Evolutionary conservation across 2,797 vertebrate genomes (phyloP), one percentile per base, ranked within the genome.

Genomic region (Sebastes hubbsi): DNA sequence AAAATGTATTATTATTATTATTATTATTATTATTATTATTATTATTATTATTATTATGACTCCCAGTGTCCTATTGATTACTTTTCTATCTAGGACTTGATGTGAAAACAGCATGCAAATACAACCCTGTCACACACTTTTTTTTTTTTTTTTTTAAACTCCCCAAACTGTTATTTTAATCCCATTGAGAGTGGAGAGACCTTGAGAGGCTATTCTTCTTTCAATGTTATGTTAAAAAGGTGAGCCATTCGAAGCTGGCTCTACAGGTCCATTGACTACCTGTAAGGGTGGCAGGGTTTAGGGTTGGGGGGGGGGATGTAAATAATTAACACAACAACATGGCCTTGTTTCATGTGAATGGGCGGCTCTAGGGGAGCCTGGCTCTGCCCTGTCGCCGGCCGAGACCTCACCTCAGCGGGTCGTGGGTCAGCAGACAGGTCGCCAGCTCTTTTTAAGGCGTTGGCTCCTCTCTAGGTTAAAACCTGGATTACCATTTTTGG

Each of bases 281-380:
- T 95, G 95, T 92, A 90, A 89, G 90, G 74, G 72, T 38, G 89
- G 89, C 65, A 27, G 84, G 84, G 88, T 62, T 89, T 83, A 66
- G 65, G 13, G 36, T 14, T 46, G 4, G 59, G 14, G 42, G 20
- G 70, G 69, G 71, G 87, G 66, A 80, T 86, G 92, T 94, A 90
- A 93, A 93, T 95, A 94, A 96, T 96, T 96, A 95, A 95, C 95
- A 96, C 94, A 95, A 96, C 95, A 96, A 96, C 92, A 89, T 91
- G 73, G 90, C 80, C 91, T 90, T 91, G 91, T 95, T 96, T 94
- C 94, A 96, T 95, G 87, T 96, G 93, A 96, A 96, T 95, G 93
- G 86, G 72, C 66, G 78, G 88, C 84, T 79, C 13, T 38, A 60
- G 80, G 87, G 86, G 85, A 89, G 87, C 75, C 84, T 56, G 91